phyloP scores from a whole-genome alignment of 2,888 invertebrate genomes.

The Steinernema carpocapsae region DNA sequence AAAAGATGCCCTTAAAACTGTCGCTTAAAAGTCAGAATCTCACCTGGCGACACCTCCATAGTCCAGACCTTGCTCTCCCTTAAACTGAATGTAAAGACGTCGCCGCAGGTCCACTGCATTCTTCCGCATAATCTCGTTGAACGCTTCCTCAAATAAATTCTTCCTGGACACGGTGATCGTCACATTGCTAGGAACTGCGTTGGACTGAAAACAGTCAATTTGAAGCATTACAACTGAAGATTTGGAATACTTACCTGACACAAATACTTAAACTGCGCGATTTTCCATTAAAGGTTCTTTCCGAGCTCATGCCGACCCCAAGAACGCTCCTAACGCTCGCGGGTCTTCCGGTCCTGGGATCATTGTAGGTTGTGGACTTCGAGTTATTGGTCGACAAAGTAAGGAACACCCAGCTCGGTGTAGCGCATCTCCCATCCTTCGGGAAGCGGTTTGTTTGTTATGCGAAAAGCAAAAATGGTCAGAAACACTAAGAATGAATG shows the following conservation, averaged over 20 bases:
- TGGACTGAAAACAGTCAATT: constrained; percentile 78
- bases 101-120: constrained; percentile 94
- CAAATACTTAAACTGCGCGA: constrained; percentile 85
- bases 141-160: constrained; percentile 97
- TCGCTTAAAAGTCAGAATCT: neutral
- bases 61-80: constrained; percentile 97
- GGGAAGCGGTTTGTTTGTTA: constrained; percentile 81
- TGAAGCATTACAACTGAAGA: neutral
- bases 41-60: constrained; percentile 94
- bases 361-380: constrained; percentile 94
- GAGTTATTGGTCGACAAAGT: constrained; percentile 99
- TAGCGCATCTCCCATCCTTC: constrained; percentile 96
- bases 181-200: constrained; percentile 93
- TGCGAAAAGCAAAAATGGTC: constrained; percentile 47
- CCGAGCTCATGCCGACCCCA: constrained; percentile 93
- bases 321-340: constrained; percentile 83
- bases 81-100: constrained; percentile 94
- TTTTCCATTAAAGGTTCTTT: constrained; percentile 97
- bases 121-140: constrained; percentile 95
- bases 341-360: constrained; percentile 80
- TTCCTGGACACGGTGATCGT: constrained; percentile 93
- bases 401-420: constrained; percentile 86
- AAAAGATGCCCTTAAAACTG: constrained; percentile 36
- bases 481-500: constrained; percentile 12
- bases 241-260: constrained; percentile 70